Evolutionary conservation across 37 sponge, comb jelly and placozoan genomes (phyloP), one percentile per base, ranked within the genome.

Genomic region (Cliona cf. orientalis): DNA sequence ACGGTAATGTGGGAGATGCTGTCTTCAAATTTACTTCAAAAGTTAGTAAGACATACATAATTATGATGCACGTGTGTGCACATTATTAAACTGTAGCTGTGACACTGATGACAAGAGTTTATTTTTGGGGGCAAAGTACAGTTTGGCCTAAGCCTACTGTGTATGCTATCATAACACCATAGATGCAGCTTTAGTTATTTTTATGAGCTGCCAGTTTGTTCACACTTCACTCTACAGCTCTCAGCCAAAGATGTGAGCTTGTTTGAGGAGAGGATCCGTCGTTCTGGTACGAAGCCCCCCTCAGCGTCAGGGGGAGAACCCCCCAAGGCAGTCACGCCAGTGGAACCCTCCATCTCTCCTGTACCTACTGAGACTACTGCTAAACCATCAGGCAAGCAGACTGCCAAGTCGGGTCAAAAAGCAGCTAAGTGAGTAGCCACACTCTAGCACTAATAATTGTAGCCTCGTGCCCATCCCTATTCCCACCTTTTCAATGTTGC

Each of bases 1-100:
- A 93, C 69, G 81, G 76, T 23, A 75, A 92, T 74, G 77, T 90
- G 58, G 98, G 96, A 67, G 94, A 97, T 0, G 72, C 61, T 0
- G 75, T 97, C 33, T 91, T 87, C 77, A 97, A 97, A 58, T 83
- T 75, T 36, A 85, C 88, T 0, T 78, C 89, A 0, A 72, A 91
- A 76, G 92, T 91, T 33, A 74, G 74, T 3, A 25, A 14, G 74
- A 17, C 21, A 38, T 11, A 19, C 17, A 17, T 49, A 11, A 49
- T 11, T 49, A 49, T 49, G 17, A 17, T 11, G 55, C 34, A 35
- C 37, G 67, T 66, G 36, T 32, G 37, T 11, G 5, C 35, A 35
- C 38, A 35, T 66, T 28, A 28, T 66, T 6, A 35, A n/a, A n/a
- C n/a, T n/a, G n/a, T n/a, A n/a, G n/a, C n/a, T n/a, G n/a, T n/a